Evolutionary conservation across 64 coral and sea anemone species (phyloP).

Genomic region (Porites lutea): DNA sequence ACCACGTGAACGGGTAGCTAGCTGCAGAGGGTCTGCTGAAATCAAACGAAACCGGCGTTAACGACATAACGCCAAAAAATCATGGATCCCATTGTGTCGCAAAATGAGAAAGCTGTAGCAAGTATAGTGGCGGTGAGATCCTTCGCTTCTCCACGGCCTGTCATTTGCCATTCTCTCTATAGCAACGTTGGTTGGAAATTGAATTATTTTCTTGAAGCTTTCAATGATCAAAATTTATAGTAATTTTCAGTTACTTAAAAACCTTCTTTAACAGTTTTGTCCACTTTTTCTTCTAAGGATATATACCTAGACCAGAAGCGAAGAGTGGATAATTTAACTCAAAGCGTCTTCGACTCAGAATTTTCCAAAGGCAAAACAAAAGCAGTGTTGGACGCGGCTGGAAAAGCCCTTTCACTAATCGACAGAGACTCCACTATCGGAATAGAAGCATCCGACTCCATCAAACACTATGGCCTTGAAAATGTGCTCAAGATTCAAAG

Average conservation of each 20-base stretch:
- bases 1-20: too few relatives aligned
- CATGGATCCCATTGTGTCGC: too few relatives aligned
- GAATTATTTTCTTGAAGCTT: background rate
- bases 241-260: background rate
- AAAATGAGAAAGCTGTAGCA: too few relatives aligned
- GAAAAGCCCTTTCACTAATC: conserved; percentile 83
- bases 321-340: conserved; percentile 67
- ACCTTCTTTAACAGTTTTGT: background rate
- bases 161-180: too few relatives aligned
- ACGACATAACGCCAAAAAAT: too few relatives aligned
- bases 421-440: conserved; percentile 86
- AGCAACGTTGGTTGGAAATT: too few relatives aligned
- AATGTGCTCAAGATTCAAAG: conserved; percentile 81
- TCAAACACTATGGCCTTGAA: conserved; percentile 86
- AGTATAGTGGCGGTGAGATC: too few relatives aligned
- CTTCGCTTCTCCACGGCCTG: too few relatives aligned
- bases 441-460: conserved; percentile 81
- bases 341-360: conserved; percentile 86
- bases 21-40: too few relatives aligned
- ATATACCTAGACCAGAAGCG: conserved; percentile 75
- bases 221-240: background rate
- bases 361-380: conserved; percentile 98
- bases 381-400: conserved; percentile 92
- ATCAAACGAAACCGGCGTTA: too few relatives aligned
- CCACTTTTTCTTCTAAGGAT: conserved; percentile 38